These are phyloP conservation scores for Malurus elegans DNA, from an alignment of 2,113 vertebrate species.

Conservation along the genomic window DNA sequence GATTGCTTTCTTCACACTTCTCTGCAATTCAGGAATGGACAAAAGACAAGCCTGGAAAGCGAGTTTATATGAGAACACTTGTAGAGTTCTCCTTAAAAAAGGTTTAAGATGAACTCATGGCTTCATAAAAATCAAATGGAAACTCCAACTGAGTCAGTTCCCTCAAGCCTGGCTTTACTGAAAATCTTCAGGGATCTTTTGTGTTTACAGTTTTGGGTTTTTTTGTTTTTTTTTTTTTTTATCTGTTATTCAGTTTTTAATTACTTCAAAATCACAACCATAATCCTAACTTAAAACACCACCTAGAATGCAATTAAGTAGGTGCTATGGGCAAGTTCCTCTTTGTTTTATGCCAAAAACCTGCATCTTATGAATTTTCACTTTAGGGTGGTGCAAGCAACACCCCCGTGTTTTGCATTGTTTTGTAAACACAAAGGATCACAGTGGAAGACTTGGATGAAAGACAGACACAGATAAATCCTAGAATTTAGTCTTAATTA, in stretches of 20 bases:
- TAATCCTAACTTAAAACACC: neutral
- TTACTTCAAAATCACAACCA: neutral
- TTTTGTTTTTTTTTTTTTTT: neutral
- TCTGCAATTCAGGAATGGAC: accelerated
- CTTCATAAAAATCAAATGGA: neutral
- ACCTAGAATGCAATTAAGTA: neutral
- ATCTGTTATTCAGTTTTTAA: neutral
- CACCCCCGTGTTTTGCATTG: neutral
- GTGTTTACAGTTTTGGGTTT: neutral
- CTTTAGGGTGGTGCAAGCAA: neutral
- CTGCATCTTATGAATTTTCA: neutral
- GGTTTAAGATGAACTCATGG: neutral
- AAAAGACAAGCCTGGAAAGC: neutral
- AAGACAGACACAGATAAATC: neutral
- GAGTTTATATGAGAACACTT: neutral
- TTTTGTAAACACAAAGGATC: neutral
- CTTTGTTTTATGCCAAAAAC: neutral
- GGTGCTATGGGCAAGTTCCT: accelerated
- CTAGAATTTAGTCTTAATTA: neutral
- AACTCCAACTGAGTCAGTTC: neutral
- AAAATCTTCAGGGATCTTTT: neutral
- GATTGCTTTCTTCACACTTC: neutral
- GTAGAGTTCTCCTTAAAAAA: neutral
- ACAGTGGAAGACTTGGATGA: neutral
- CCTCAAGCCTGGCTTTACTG: neutral